Evolutionary conservation across 1,140 invertebrate species (phyloP).

Genomic region (Mamestra configurata): DNA sequence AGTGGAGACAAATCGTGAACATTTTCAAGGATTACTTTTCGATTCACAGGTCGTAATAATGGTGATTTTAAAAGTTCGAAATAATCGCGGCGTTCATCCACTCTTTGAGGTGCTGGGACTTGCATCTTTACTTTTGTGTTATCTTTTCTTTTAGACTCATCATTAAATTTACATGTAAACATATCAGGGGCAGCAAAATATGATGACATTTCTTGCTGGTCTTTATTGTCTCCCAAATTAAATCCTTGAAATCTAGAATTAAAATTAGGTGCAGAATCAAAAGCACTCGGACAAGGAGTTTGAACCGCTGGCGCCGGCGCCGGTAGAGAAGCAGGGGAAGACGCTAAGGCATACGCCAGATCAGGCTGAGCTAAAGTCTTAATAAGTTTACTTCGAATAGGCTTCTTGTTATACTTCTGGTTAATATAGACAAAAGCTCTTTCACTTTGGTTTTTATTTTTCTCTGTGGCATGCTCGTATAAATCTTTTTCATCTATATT

Average conservation of each 20-base stretch:
- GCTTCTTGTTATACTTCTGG: constrained; percentile 58
- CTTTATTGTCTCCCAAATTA: background rate
- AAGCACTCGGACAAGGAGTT: constrained; percentile 8
- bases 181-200: constrained; percentile 16
- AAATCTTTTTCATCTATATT: constrained; percentile 54
- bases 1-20: background rate
- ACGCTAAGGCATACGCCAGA: background rate
- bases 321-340: background rate
- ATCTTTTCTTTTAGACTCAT: background rate
- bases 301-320: background rate
- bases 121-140: constrained; percentile 27
- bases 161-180: constrained; percentile 24
- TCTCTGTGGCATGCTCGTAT: constrained; percentile 53
- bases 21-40: background rate
- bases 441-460: constrained; percentile 61
- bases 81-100: constrained; percentile 51
- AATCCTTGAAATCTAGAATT: constrained; percentile 27
- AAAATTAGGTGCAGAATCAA: background rate
- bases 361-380: background rate
- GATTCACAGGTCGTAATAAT: constrained; percentile 45
- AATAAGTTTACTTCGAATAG: constrained; percentile 32
- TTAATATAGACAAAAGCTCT: constrained; percentile 66
- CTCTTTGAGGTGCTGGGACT: background rate
- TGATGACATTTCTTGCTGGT: background rate
- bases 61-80: constrained; percentile 62